A percentile compares a stretch with the other conserved stretches of the same genome.
Conservation (phyloP, 2,888 invertebrate species). For the Argyresthia albistria region DNA sequence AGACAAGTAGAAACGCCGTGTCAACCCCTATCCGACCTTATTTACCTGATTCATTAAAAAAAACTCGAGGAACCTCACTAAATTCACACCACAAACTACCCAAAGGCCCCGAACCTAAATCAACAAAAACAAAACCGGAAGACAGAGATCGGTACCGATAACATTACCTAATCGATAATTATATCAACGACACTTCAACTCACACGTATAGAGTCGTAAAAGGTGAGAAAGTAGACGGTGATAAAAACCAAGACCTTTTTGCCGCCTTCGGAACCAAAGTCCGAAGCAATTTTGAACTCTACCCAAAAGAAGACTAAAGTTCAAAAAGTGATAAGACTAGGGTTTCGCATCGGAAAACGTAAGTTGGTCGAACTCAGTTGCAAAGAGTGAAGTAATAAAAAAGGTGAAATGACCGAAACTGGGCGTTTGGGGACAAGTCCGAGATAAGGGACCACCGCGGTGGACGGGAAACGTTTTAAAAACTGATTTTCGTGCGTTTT, state of each 20-base stretch:
- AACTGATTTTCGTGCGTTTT: constrained; percentile 55
- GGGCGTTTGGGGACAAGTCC: constrained; percentile 54
- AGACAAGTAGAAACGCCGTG: no score
- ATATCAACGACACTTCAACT: constrained; percentile 67
- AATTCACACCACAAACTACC: constrained; percentile 33
- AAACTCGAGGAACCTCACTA: neutral
- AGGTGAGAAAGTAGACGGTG: constrained; percentile 67
- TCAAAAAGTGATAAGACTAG: no score
- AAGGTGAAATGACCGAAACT: constrained; percentile 70
- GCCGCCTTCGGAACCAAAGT: no score
- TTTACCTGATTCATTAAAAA: no score
- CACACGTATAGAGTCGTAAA: constrained; percentile 64
- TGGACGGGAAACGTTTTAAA: constrained; percentile 26
- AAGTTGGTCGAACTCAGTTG: constrained; percentile 27
- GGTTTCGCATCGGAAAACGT: neutral
- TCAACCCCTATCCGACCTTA: no score
- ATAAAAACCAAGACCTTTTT: constrained; percentile 37
- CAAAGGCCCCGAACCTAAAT: constrained; percentile 43
- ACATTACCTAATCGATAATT: constrained; percentile 71
- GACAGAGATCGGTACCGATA: constrained; percentile 65
- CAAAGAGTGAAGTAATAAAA: constrained; percentile 67
- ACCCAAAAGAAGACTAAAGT: neutral
- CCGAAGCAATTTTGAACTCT: no score
- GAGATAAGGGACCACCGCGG: constrained; percentile 67
- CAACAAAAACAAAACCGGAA: constrained; percentile 65